Conservation (phyloP, 1,140 invertebrate genomes). For the Oreohelix idahoensis region DNA sequence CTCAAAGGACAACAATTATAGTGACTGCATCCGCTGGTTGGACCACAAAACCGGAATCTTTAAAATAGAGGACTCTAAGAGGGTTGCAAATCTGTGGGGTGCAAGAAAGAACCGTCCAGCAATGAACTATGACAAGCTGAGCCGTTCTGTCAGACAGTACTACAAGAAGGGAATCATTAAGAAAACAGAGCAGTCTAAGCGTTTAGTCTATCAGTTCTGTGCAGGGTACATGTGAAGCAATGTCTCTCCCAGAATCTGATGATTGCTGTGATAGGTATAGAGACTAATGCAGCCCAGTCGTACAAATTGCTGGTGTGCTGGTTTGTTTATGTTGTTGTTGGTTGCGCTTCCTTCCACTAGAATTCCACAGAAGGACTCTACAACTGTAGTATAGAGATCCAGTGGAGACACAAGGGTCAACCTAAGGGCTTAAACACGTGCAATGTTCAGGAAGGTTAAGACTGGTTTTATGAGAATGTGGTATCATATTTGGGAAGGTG, state of each 20-base stretch:
- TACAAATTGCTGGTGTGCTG: not conserved
- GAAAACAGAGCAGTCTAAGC: slow-evolving; percentile 97
- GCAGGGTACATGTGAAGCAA: slow-evolving; percentile 81
- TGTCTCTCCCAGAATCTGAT: not conserved
- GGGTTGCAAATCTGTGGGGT: slow-evolving; percentile 96
- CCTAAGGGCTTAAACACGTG: not conserved
- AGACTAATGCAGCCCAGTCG: not conserved
- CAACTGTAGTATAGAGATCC: not conserved
- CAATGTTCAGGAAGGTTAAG: not conserved
- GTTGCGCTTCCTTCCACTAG: not conserved
- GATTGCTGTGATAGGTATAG: not conserved
- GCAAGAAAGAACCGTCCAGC: slow-evolving; percentile 96
- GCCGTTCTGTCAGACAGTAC: slow-evolving; percentile 97
- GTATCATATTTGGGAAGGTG: not conserved
- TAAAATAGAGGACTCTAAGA: slow-evolving; percentile 98
- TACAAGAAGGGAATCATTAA: slow-evolving; percentile 99
- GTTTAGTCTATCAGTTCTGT: slow-evolving; percentile 99
- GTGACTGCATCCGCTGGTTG: slow-evolving; percentile 95
- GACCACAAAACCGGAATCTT: slow-evolving; percentile 89
- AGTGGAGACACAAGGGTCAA: not conserved
- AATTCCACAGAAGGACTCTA: not conserved
- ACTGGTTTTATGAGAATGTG: not conserved
- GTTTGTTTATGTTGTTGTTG: not conserved
- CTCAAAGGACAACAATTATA: slow-evolving; percentile 86
- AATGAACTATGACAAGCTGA: slow-evolving; percentile 99